phyloP scores from a whole-genome alignment of 2,113 vertebrate genomes.

The Syrmaticus mikado region DNA sequence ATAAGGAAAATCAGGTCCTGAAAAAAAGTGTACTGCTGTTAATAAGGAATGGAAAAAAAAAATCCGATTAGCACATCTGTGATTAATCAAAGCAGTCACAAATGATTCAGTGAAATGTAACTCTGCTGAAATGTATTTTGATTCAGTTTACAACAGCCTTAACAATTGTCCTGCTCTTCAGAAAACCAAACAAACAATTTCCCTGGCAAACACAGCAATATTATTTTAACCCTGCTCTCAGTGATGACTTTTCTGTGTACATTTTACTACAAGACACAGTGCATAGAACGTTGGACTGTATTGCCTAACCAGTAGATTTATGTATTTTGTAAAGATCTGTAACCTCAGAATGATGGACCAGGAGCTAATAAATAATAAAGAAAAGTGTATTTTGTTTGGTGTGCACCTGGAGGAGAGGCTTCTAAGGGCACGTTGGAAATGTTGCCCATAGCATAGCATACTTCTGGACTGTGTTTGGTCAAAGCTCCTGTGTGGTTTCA shows the following conservation, averaged over 20 bases:
- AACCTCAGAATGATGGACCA: neutral
- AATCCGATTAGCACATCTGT: slow-evolving; percentile 74
- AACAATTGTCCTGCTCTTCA: slow-evolving; percentile 1
- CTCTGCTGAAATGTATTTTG: slow-evolving; percentile 51
- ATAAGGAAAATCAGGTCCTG: slow-evolving; percentile 35
- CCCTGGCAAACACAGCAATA: neutral
- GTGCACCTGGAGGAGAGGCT: slow-evolving; percentile 27
- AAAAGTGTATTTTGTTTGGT: slow-evolving; percentile 27
- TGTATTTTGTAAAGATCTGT: neutral
- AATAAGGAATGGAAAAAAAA: slow-evolving; percentile 63
- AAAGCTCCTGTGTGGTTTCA: neutral
- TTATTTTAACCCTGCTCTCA: neutral
- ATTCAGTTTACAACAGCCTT: slow-evolving; percentile 47
- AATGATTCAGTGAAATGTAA: slow-evolving; percentile 50
- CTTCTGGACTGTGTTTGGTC: slow-evolving; percentile 24
- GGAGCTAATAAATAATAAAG: neutral
- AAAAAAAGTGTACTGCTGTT: slow-evolving; percentile 1
- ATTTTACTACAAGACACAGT: neutral
- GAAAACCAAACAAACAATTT: slow-evolving; percentile 61
- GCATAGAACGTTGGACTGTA: neutral
- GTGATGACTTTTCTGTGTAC: neutral
- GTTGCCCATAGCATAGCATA: neutral
- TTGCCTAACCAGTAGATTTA: neutral
- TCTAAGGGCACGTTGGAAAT: neutral
- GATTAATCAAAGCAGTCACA: slow-evolving; percentile 66